Evolutionary conservation across 2,888 invertebrate species (phyloP).

Genomic region (Encarsia formosa): DNA sequence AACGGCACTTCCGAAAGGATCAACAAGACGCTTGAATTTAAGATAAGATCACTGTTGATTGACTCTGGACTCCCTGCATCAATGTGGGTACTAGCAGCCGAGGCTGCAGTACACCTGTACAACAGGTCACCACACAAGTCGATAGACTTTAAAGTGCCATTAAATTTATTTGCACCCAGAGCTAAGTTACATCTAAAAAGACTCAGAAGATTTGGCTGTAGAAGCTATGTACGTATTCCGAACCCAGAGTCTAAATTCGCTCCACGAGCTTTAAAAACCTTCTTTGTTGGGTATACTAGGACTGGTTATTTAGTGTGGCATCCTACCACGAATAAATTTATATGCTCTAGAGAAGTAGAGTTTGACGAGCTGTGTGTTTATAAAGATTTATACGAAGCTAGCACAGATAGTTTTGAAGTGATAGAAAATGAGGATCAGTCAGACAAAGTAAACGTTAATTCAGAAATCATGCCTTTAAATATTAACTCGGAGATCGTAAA

Average conservation of each 20-base stretch:
- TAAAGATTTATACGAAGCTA: neutral
- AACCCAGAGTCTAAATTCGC: neutral
- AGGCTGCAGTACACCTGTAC: slow-evolving; percentile 7
- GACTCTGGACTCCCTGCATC: neutral
- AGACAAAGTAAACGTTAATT: too few species aligned
- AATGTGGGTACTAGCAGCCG: neutral
- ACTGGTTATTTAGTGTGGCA: slow-evolving; percentile 30
- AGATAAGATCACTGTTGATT: neutral
- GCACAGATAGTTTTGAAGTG: too few species aligned
- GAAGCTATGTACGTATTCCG: neutral
- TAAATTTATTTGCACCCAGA: neutral
- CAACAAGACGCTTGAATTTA: too few species aligned
- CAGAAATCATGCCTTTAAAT: too few species aligned
- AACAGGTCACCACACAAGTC: slow-evolving; percentile 16
- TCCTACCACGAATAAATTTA: slow-evolving; percentile 15
- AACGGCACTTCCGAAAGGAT: too few species aligned
- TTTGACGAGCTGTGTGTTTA: slow-evolving; percentile 5
- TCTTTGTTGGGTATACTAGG: slow-evolving; percentile 9
- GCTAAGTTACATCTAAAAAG: neutral
- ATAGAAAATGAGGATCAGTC: too few species aligned
- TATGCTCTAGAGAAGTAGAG: slow-evolving; percentile 16
- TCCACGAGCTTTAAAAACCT: neutral
- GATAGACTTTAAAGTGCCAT: neutral
- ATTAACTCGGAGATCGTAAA: too few species aligned
- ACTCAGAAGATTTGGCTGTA: neutral